Percentiles rank a stretch among this genome's conserved stretches.
These are phyloP conservation scores for Drosophila mayri DNA, from an alignment of 1,140 invertebrate genomes.

Conservation along the genomic window DNA sequence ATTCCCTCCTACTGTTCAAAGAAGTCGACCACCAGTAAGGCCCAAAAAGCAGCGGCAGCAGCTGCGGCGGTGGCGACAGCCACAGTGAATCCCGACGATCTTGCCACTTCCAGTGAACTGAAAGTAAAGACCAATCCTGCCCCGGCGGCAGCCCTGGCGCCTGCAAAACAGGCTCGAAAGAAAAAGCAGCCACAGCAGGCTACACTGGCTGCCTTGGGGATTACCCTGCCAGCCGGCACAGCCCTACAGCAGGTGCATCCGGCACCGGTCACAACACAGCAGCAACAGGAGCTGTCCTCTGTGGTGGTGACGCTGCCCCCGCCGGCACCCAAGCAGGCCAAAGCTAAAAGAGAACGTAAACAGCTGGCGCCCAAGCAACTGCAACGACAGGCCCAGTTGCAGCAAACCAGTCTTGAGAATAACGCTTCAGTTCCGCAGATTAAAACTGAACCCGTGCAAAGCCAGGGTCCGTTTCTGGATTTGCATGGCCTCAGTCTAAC, in stretches of 20 bases:
- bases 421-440: slow-evolving; percentile 50
- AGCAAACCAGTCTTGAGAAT: background rate
- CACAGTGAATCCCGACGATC: slow-evolving; percentile 15
- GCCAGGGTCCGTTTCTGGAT: slow-evolving; percentile 61
- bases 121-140: slow-evolving; percentile 24
- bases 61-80: slow-evolving; percentile 48
- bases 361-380: slow-evolving; percentile 75
- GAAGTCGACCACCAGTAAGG: slow-evolving; percentile 75
- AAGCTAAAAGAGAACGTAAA: slow-evolving; percentile 75
- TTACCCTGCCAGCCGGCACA: slow-evolving; percentile 68
- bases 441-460: slow-evolving; percentile 70
- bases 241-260: slow-evolving; percentile 66
- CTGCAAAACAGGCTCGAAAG: slow-evolving; percentile 64
- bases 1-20: slow-evolving; percentile 84
- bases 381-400: slow-evolving; percentile 52
- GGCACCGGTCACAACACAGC: slow-evolving; percentile 5
- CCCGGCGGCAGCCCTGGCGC: slow-evolving; percentile 18
- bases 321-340: slow-evolving; percentile 57
- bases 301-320: slow-evolving; percentile 32
- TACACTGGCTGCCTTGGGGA: slow-evolving; percentile 66
- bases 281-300: slow-evolving; percentile 28
- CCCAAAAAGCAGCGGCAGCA: slow-evolving; percentile 65
- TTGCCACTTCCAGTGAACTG: slow-evolving; percentile 14
- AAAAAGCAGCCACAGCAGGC: slow-evolving; percentile 75
- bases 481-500: slow-evolving; percentile 77